Evolutionary conservation across 30 jellyfish, hydroid and myxozoan genomes (phyloP), one percentile per base, ranked within the genome.

Genomic region (Nemopilema nomurai): DNA sequence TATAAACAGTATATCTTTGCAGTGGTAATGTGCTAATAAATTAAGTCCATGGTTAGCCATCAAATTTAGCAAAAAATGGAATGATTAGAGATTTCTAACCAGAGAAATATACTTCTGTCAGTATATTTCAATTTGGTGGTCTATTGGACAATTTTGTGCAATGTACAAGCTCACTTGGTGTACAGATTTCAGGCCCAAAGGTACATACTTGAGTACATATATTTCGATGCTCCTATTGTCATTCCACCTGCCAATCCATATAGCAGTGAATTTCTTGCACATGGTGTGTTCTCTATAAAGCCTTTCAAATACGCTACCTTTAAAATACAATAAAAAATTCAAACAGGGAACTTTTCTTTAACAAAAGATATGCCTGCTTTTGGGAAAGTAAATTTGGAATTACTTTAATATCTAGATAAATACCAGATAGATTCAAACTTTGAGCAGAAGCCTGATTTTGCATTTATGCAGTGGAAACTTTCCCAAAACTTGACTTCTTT

Each of bases 261-360:
- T 49, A 90, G 76, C 0, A 90, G 33, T 19, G 97, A 90, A 31
- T 70, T 50, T 90, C 97, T 77, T 17, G 89, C 91, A 77, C 97
- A 90, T 23, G 97, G 97, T 69, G 97, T 83, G 28, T 28, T 83
- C 32, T 73, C 87, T n/a, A 84, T 27, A 73, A 84, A 84, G 13
- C 72, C 92, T 41, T 62, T 77, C 67, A 23, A 27, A 49, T 33
- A 41, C 6, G 57, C 57, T 3, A 41, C 13, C 57, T 41, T 41
- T n/a, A n/a, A n/a, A n/a, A n/a, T n/a, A n/a, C n/a, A n/a, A n/a
- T n/a, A n/a, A n/a, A n/a, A n/a, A n/a, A n/a, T n/a, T n/a, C n/a
- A n/a, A n/a, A n/a, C n/a, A n/a, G n/a, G n/a, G n/a, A n/a, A n/a
- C n/a, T n/a, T n/a, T n/a, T n/a, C n/a, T n/a, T n/a, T 13, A 41